Conservation (phyloP, 1,140 invertebrate species). For the Pseudomyrmex pallidus region DNA sequence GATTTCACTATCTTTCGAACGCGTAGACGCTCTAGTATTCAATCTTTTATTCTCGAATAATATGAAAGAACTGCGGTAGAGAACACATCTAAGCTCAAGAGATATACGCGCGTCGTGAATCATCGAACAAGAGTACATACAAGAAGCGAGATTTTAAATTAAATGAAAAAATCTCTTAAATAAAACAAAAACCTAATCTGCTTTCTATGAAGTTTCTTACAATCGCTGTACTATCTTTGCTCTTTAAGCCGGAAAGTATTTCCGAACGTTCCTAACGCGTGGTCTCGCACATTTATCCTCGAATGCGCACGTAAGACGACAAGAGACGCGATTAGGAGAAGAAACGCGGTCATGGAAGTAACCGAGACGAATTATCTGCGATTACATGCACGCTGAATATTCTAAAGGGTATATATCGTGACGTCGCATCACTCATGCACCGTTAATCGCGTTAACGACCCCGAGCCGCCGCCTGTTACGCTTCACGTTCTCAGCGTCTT, state of each 20-base stretch:
- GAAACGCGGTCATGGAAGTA: constrained; percentile 19
- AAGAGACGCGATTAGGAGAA: constrained; percentile 28
- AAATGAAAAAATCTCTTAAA: not conserved
- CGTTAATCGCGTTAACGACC: constrained; percentile 80
- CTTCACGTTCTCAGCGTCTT: constrained; percentile 62
- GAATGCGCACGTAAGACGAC: constrained; percentile 6
- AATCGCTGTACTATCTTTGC: not conserved
- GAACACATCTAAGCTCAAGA: constrained; percentile 12
- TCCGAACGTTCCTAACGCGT: not conserved
- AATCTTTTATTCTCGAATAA: constrained; percentile 18
- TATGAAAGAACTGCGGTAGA: constrained; percentile 13
- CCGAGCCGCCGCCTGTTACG: constrained; percentile 9
- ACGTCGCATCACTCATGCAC: constrained; percentile 71
- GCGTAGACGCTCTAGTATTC: constrained; percentile 16
- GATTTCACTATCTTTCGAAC: constrained; percentile 26
- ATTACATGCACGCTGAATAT: constrained; percentile 27
- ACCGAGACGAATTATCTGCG: constrained; percentile 59
- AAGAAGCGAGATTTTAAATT: not conserved
- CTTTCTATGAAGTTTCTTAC: constrained; percentile 39
- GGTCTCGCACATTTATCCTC: constrained; percentile 1
- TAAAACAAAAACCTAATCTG: not conserved
- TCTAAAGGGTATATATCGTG: constrained; percentile 71
- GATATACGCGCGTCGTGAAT: not conserved
- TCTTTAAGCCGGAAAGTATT: not conserved
- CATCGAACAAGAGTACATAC: constrained; percentile 16